Percentiles rank a stretch among this genome's conserved stretches.
These are phyloP conservation scores for Campodea augens DNA, from an alignment of 1,140 invertebrate species.

Conservation along the genomic window DNA sequence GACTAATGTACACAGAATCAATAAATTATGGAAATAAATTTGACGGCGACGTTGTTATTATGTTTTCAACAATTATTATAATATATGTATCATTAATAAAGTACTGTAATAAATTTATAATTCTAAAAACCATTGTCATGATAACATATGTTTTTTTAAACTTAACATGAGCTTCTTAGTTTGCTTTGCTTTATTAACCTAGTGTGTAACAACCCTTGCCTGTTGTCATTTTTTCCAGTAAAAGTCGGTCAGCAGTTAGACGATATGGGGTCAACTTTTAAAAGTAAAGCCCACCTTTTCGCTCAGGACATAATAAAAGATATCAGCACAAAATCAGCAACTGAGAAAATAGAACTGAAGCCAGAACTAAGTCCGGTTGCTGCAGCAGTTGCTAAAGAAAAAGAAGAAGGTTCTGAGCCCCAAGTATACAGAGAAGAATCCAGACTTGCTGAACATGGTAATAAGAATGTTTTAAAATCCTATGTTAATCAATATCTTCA, in stretches of 20 bases:
- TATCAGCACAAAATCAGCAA: slow-evolving; percentile 17
- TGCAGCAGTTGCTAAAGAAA: slow-evolving; percentile 19
- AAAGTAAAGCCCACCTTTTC: slow-evolving; percentile 46
- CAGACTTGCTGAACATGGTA: slow-evolving; percentile 46
- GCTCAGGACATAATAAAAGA: slow-evolving; percentile 36
- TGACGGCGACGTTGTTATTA: too few species aligned
- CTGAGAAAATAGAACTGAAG: slow-evolving; percentile 33
- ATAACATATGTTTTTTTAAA: too few species aligned
- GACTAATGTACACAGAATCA: too few species aligned
- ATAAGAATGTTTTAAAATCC: slow-evolving; percentile 17
- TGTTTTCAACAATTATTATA: too few species aligned
- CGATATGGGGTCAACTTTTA: slow-evolving; percentile 45
- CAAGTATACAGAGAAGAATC: slow-evolving; percentile 48
- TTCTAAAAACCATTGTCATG: too few species aligned
- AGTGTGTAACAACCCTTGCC: too few species aligned
- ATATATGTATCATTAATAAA: too few species aligned
- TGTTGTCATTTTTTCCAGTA: slow-evolving; percentile 1
- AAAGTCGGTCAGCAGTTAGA: slow-evolving; percentile 36
- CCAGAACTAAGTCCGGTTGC: slow-evolving; percentile 14
- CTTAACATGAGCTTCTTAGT: too few species aligned
- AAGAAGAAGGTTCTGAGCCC: slow-evolving; percentile 29
- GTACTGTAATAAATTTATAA: too few species aligned
- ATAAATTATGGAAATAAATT: too few species aligned
- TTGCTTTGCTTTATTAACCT: too few species aligned
- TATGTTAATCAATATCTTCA: neutral